Base-by-base conservation (phyloP, 2,797 vertebrate genomes). In the Argya squamiceps region DNA sequence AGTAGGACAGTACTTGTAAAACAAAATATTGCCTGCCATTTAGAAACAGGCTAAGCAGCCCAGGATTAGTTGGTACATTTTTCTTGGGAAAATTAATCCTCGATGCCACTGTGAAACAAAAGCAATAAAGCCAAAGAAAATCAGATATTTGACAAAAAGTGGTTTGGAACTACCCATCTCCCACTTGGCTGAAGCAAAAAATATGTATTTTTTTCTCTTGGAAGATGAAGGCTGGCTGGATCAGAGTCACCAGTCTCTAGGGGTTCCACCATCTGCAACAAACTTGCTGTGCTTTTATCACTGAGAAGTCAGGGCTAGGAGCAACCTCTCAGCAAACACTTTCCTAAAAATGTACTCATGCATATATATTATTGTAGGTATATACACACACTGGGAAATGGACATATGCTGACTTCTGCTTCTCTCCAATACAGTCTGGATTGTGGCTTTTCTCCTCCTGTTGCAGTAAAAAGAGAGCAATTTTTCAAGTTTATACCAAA, bases 401-500 rank as follows among this genome's bases (percentile, higher is more conserved):
- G 95, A 86, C 90, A 95, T 87, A 69, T 93, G 96, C 95, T 96
- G 96, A 97, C 97, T 97, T 83, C 92, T 94, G 93, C 94, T 89
- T 88, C 95, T 85, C 86, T 90, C 90, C 74, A 59, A 15, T n/a
- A 34, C 52, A 69, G 70, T 26, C 84, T 86, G 89, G 89, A 91
- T 65, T 94, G 91, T 81, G 89, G 71, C 32, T 88, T 84, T 88
- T 85, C 84, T 77, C 67, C 91, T 95, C 96, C 95, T 84, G 84
- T 97, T 65, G 71, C 94, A 84, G 93, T 82, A 91, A 95, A 95
- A 96, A 93, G 92, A 96, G 95, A 97, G 96, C 96, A 95, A 97
- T 97, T 97, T 97, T 97, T 96, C 97, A 97, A 96, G 94, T 96
- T 97, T 96, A 97, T 96, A 94, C 92, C 27, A 49, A 96, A 96